Evolutionary conservation across 2,797 vertebrate species (phyloP).

Genomic region (Tragelaphus oryx): DNA sequence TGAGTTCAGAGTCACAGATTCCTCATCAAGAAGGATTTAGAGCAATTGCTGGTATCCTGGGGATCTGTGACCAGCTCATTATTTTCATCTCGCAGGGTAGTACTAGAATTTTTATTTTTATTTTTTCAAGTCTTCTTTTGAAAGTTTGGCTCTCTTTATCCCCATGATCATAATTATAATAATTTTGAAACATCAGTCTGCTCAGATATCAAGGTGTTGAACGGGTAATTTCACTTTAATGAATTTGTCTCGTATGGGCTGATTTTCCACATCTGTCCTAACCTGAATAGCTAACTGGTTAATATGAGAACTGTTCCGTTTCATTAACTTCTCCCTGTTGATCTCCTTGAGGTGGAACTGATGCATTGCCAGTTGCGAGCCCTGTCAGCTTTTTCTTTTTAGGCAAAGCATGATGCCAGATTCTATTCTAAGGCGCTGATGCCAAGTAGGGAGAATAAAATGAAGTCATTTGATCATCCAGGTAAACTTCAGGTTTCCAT

Average conservation of each 20-base stretch:
- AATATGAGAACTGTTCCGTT: constrained; percentile 78
- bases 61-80: constrained; percentile 56
- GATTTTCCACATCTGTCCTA: constrained; percentile 77
- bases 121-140: constrained; percentile 62
- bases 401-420: constrained; percentile 58
- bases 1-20: constrained; percentile 55
- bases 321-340: constrained; percentile 79
- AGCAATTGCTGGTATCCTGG: constrained; percentile 58
- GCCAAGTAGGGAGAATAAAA: constrained; percentile 59
- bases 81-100: constrained; percentile 70
- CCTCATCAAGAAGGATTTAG: constrained; percentile 51
- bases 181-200: constrained; percentile 75
- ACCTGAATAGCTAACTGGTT: constrained; percentile 78
- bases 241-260: constrained; percentile 76
- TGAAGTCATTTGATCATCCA: constrained; percentile 64
- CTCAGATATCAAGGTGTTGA: constrained; percentile 76
- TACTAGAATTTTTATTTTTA: constrained; percentile 53
- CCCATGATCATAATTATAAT: constrained; percentile 73
- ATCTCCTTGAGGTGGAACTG: constrained; percentile 79
- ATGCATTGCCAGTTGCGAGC: constrained; percentile 74
- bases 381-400: constrained; percentile 77
- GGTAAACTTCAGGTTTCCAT: constrained; percentile 43
- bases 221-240: constrained; percentile 79
- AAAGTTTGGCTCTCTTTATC: constrained; percentile 68
- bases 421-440: constrained; percentile 60